Conservation (phyloP, 2,797 vertebrate genomes). For the Sebastes flavidus region DNA sequence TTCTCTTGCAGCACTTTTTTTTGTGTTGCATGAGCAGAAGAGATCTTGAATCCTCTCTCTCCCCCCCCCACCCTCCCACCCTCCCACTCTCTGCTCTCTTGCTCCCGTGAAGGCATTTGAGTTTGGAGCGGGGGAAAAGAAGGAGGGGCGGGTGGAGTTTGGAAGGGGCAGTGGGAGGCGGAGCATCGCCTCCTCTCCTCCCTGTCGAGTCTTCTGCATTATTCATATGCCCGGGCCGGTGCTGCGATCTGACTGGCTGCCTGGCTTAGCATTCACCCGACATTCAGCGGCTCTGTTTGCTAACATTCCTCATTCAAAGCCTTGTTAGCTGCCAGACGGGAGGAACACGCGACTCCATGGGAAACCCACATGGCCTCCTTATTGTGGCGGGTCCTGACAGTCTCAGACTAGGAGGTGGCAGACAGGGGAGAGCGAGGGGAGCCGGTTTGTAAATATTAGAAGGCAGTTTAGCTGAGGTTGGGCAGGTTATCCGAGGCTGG, state of each 20-base stretch:
- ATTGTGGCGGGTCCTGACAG: slow-evolving; percentile 87
- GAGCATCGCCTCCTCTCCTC: slow-evolving; percentile 64
- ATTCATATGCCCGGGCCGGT: slow-evolving; percentile 90
- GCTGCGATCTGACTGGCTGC: slow-evolving; percentile 88
- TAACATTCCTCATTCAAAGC: slow-evolving; percentile 97
- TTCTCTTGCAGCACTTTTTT: slow-evolving; percentile 45
- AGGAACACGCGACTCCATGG: slow-evolving; percentile 87
- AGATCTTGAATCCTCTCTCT: slow-evolving; percentile 65
- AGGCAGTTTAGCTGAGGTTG: slow-evolving; percentile 73
- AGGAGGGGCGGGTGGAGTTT: slow-evolving; percentile 70
- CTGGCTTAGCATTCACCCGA: slow-evolving; percentile 93
- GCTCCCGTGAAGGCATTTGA: slow-evolving; percentile 86
- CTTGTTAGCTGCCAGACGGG: slow-evolving; percentile 93
- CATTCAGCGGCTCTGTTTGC: slow-evolving; percentile 96
- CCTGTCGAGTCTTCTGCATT: slow-evolving; percentile 87
- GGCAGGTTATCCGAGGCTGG: slow-evolving; percentile 66
- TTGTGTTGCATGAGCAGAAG: slow-evolving; percentile 48
- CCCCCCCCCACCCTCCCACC: neutral
- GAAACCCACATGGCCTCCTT: slow-evolving; percentile 88
- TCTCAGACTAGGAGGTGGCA: slow-evolving; percentile 75
- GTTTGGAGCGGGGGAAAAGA: slow-evolving; percentile 73
- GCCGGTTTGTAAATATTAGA: slow-evolving; percentile 64
- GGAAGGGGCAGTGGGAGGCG: slow-evolving; percentile 64
- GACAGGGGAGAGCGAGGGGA: slow-evolving; percentile 64
- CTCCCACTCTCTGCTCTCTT: slow-evolving; percentile 45